Evolutionary conservation across 2,113 vertebrate species (phyloP), one percentile per base, ranked within the genome.

Genomic region (Phoxinus phoxinus): DNA sequence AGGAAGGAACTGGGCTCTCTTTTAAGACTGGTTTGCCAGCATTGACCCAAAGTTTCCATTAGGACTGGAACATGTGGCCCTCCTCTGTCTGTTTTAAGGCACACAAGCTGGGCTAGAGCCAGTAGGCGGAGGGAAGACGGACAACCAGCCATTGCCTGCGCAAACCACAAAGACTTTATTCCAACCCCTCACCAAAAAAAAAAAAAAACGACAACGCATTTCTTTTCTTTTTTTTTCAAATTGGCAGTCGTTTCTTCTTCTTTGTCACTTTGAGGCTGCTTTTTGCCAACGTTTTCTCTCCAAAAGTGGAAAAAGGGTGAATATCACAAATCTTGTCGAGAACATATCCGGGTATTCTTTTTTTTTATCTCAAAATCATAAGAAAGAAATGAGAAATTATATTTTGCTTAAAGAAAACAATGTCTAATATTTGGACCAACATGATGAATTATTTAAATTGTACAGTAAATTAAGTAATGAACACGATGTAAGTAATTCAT

Each of bases 241-340:
- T 88, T 77, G 87, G 87, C 90, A 91, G 87, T 88, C 79, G 82
- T 92, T 91, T 89, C 80, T 85, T 90, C 80, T 85, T 90, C 79
- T 85, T 86, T 87, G 63, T 92, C 78, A 85, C 87, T 92, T 85
- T 90, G 89, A 77, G 86, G 85, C 79, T 61, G 74, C 72, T 48
- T 67, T 32, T 46, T 89, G 30, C 89, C 76, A 61, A 27, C 41
- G 7, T 91, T 80, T 89, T 86, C 85, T 89, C 86, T 81, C 74
- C 87, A 25, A 56, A 65, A 78, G 25, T 30, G 48, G 65, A 84
- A 48, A 77, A 63, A 19, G n/a, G 41, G 44, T 13, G 25, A 81
- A 67, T 12, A 8, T 81, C 76, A 59, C 3, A 27, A 41, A 37
- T 41, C 12, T 13, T 79, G 56, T 67, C 79, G 32, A 48, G 41